Conservation (phyloP, 35 echinoderm and acorn worm genomes). For the Holothuria glaberrima region DNA sequence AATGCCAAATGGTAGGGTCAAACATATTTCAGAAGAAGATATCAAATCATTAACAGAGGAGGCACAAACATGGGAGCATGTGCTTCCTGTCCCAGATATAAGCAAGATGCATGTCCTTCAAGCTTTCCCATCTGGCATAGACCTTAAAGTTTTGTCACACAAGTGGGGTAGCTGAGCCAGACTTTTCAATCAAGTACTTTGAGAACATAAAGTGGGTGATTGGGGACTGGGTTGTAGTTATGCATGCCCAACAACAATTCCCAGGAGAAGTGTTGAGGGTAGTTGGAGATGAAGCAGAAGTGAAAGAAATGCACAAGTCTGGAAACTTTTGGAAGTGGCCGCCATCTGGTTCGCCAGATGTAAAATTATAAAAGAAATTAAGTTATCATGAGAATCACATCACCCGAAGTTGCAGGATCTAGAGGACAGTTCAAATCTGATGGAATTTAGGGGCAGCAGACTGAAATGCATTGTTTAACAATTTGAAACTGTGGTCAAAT, state of each 20-base stretch:
- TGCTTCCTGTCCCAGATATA: no score
- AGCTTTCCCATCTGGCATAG: no score
- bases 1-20: not conserved
- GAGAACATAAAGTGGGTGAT: no score
- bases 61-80: not conserved
- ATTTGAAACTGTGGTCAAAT: slow-evolving; percentile 3
- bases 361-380: not conserved
- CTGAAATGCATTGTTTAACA: slow-evolving; percentile 17
- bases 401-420: not conserved
- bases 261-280: no score
- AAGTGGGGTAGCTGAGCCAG: not conserved
- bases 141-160: not conserved
- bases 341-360: not conserved
- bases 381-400: no score
- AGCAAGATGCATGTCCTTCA: no score
- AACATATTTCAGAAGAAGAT: not conserved
- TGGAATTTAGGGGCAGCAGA: no score
- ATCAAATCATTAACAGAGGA: not conserved
- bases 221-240: slow-evolving; percentile 6
- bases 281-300: no score
- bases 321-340: slow-evolving; percentile 48
- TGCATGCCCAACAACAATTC: not conserved
- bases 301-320: slow-evolving; percentile 21
- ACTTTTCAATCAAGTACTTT: no score
- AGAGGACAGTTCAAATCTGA: no score